phyloP scores from a whole-genome alignment of 2,113 vertebrate species.

The Prunella himalayana region DNA sequence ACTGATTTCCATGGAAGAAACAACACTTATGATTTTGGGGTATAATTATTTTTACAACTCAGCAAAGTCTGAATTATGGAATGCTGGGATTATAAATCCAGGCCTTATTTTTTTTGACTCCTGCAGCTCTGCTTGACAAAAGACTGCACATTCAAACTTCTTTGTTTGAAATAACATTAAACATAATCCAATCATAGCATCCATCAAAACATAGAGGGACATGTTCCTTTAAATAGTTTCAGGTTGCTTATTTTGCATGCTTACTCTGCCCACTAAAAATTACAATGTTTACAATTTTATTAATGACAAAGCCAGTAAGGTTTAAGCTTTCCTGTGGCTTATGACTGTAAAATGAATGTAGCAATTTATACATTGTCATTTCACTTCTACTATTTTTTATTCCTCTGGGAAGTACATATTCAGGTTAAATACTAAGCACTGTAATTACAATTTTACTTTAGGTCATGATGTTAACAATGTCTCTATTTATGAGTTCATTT shows the following conservation, averaged over 20 bases:
- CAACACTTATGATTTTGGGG: background rate
- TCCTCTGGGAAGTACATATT: background rate
- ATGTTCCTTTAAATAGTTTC: background rate
- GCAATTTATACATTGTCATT: background rate
- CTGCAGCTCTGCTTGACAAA: background rate
- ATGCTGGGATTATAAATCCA: background rate
- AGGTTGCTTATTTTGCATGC: background rate
- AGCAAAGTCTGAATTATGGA: background rate
- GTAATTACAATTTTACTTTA: constrained; percentile 14
- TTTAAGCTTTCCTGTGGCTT: background rate
- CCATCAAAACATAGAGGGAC: background rate
- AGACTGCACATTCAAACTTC: background rate
- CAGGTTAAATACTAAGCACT: background rate
- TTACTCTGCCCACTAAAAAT: background rate
- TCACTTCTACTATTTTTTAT: background rate
- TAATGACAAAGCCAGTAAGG: background rate
- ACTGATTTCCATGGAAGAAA: background rate
- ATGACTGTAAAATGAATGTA: background rate
- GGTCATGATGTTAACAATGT: background rate
- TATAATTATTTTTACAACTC: constrained; percentile 4
- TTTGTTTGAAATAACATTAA: background rate
- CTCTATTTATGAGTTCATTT: background rate
- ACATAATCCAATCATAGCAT: background rate
- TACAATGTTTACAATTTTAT: background rate
- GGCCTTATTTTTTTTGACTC: background rate